Evolutionary conservation across 2,113 vertebrate genomes (phyloP), one percentile per base, ranked within the genome.

Genomic region (Sclerurus mexicanus): DNA sequence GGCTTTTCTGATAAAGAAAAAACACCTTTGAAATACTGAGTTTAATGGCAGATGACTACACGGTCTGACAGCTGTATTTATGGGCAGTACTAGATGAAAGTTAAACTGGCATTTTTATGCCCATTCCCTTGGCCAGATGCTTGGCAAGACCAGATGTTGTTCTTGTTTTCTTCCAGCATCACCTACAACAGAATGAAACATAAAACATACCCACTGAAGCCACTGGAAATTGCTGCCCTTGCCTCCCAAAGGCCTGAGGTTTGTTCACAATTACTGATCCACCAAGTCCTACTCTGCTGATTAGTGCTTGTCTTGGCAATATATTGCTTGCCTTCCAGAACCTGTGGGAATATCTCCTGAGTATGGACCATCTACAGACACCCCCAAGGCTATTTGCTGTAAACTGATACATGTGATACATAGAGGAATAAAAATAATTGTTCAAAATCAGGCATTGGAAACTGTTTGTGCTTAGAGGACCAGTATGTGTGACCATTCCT

Each of bases 151-250:
- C 83, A 96, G 83, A 94, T 89, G 93, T 94, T 91, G 75, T 14
- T 93, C 87, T 90, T 96, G 87, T 89, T 91, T 95, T 94, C 85
- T 94, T 89, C 89, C 72, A 85, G 68, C 52, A 76, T 90, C 92
- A 86, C 90, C 85, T 93, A 66, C 35, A 78, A 60, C 64, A 90
- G 87, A 90, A 74, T 27, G 47, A 81, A 94, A 92, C 21, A 71
- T 68, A 78, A 97, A 95, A 87, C 52, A 56, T 4, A 67, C 15
- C 47, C 72, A 75, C 31, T 40, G 75, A 77, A 90, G 73, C 47
- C 80, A 59, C 69, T 89, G 73, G 60, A 94, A 93, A 77, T 88
- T 80, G n/a, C 72, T 79, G 0, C 42, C 52, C 83, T 56, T 91
- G 19, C 27, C 58, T 82, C 15, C 47, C 90, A 46, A 79, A 66